A percentile compares a stretch with the other conserved stretches of the same genome.
phyloP scores from a whole-genome alignment of 2,113 vertebrate genomes.

The Chaetodon auriga region DNA sequence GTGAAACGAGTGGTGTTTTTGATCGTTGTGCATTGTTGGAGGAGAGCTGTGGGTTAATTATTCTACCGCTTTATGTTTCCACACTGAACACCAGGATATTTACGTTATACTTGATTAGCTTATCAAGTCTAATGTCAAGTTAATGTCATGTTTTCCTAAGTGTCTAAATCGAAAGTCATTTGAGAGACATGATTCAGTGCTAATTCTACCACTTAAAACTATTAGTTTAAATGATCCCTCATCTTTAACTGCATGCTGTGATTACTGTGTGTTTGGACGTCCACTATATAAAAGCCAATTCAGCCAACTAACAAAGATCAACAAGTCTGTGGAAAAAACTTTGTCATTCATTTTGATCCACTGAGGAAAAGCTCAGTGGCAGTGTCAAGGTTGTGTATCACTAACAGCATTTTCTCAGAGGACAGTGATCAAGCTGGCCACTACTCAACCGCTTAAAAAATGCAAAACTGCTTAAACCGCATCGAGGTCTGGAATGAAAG shows the following conservation, averaged over 20 bases:
- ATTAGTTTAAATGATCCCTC: neutral
- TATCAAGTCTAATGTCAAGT: neutral
- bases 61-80: neutral
- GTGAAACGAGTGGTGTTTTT: neutral
- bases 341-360: neutral
- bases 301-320: neutral
- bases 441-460: too few species aligned
- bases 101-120: too few species aligned
- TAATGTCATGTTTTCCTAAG: too few species aligned
- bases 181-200: too few species aligned
- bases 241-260: neutral
- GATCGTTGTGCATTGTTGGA: neutral
- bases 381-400: neutral
- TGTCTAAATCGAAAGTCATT: neutral
- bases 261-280: neutral
- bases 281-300: neutral
- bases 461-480: neutral
- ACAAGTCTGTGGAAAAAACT: neutral
- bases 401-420: neutral
- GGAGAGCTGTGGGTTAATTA: neutral
- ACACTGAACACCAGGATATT: neutral
- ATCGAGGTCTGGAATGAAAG: neutral
- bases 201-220: neutral
- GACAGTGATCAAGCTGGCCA: neutral
- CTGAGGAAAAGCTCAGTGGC: neutral